A percentile compares a stretch with the other conserved stretches of the same genome.
Conservation (phyloP, 1,140 invertebrate species). For the Drosophila lacteicornis region DNA sequence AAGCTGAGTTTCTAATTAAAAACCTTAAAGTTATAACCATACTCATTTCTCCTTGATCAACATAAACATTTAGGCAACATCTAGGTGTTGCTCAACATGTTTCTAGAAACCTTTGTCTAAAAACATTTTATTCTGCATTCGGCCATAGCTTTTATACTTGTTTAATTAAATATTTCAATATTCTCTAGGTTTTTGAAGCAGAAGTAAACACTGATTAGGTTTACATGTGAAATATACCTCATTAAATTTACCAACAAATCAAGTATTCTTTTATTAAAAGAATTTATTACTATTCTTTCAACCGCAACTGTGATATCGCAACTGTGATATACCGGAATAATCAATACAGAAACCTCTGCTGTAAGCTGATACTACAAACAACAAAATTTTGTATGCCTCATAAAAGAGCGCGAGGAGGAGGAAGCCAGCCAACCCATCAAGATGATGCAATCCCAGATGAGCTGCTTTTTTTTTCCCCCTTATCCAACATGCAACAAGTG, state of each 20-base stretch:
- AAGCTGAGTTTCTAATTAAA: too few relatives aligned
- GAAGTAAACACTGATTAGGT: too few relatives aligned
- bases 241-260: not conserved
- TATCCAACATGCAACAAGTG: slow-evolving; percentile 41
- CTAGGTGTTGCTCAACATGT: not conserved
- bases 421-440: not conserved
- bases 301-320: not conserved
- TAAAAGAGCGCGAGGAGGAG: not conserved
- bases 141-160: too few relatives aligned
- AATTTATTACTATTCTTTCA: not conserved
- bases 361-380: slow-evolving; percentile 13
- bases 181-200: too few relatives aligned
- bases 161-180: too few relatives aligned
- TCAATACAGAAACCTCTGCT: not conserved
- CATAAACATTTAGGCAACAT: too few relatives aligned
- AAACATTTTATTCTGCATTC: too few relatives aligned
- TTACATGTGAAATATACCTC: not conserved
- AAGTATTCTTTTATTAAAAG: too few relatives aligned
- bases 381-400: slow-evolving; percentile 9
- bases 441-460: slow-evolving; percentile 44
- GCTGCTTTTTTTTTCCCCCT: slow-evolving; percentile 13
- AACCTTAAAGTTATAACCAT: too few relatives aligned
- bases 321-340: not conserved
- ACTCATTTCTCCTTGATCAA: too few relatives aligned
- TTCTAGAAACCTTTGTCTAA: too few relatives aligned